Evolutionary conservation across 2,113 vertebrate genomes (phyloP).

Genomic region (Panurus biarmicus): DNA sequence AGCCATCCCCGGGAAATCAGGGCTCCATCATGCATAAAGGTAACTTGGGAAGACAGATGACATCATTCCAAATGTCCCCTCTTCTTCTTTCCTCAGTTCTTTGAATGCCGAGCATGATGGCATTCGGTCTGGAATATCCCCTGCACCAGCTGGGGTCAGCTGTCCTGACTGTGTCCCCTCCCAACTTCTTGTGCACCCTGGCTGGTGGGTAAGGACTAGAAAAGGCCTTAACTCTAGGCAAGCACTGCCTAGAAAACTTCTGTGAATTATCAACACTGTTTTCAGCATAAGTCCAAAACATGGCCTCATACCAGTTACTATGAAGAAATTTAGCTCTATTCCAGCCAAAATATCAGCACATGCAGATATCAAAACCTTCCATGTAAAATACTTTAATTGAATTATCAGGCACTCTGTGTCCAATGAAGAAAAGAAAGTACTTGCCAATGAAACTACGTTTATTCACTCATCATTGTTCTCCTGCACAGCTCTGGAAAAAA

Average conservation of each 20-base stretch:
- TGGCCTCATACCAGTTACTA: neutral
- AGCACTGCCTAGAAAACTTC: neutral
- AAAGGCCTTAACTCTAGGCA: neutral
- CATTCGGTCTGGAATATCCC: neutral
- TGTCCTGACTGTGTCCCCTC: neutral
- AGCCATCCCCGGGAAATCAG: neutral
- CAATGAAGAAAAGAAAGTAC: neutral
- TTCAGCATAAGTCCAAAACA: neutral
- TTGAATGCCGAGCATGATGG: neutral
- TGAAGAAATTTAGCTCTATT: neutral
- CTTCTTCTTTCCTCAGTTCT: neutral
- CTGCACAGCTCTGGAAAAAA: neutral
- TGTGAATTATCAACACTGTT: neutral
- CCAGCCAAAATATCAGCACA: neutral
- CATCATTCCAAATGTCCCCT: neutral
- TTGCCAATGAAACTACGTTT: neutral
- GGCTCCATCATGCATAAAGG: neutral
- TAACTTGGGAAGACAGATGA: neutral
- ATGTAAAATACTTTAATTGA: neutral
- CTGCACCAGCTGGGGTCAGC: neutral
- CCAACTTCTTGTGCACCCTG: neutral
- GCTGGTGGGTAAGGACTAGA: neutral
- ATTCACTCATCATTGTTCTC: neutral
- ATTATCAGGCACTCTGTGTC: neutral
- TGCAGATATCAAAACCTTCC: neutral